Evolutionary conservation across 2,888 invertebrate species (phyloP).

Genomic region (Unio pictorum): DNA sequence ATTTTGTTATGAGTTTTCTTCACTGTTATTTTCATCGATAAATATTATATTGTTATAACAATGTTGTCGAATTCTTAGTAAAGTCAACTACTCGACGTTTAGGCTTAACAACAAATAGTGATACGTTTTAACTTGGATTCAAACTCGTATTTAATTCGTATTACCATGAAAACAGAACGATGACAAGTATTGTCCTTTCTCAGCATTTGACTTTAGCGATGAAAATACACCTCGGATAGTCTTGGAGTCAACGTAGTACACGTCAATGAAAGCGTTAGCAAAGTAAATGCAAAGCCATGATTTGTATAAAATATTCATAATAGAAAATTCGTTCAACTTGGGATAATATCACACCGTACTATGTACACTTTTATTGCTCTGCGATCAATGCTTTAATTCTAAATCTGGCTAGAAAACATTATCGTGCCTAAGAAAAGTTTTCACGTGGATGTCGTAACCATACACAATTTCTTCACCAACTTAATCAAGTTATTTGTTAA

Average conservation of each 20-base stretch:
- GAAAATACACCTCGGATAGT: constrained; percentile 55
- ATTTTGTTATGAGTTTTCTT: too few relatives aligned
- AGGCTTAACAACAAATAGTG: not conserved
- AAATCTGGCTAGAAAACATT: too few relatives aligned
- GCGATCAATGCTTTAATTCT: too few relatives aligned
- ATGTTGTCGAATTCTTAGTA: too few relatives aligned
- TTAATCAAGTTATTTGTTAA: too few relatives aligned
- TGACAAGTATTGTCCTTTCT: constrained; percentile 60
- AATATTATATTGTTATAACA: too few relatives aligned
- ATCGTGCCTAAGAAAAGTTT: too few relatives aligned
- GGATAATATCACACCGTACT: too few relatives aligned
- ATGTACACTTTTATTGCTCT: too few relatives aligned
- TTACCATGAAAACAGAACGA: constrained; percentile 66
- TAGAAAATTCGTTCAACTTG: not conserved
- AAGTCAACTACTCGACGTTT: not conserved
- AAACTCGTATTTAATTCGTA: constrained; percentile 1
- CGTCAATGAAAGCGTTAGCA: not conserved
- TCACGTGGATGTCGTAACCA: too few relatives aligned
- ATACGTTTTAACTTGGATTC: not conserved
- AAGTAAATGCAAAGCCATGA: constrained; percentile 2
- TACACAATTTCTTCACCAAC: too few relatives aligned
- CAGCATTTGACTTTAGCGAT: constrained; percentile 37
- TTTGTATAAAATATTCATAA: not conserved
- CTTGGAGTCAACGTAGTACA: constrained; percentile 23
- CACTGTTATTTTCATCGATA: too few relatives aligned